Conservation (phyloP, 1,140 invertebrate species). For the Atta cephalotes region DNA sequence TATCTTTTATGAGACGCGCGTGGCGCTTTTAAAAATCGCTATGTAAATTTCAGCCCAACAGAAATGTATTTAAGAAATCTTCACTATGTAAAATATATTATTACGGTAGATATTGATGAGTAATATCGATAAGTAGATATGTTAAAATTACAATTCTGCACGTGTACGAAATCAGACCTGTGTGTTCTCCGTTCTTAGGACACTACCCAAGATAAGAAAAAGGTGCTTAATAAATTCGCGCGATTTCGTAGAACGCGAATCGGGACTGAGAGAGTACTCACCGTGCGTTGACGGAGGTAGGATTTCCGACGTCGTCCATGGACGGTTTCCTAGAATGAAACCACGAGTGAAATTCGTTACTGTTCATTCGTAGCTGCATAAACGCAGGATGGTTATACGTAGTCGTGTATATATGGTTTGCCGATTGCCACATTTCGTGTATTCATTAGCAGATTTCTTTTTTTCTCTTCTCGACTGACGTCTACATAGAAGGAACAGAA, state of each 20-base stretch:
- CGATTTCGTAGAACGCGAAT: slow-evolving; percentile 40
- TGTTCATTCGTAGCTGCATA: slow-evolving; percentile 83
- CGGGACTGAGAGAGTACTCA: slow-evolving; percentile 86
- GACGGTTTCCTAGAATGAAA: slow-evolving; percentile 91
- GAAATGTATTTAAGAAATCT: neutral
- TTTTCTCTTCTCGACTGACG: neutral
- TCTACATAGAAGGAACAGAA: neutral
- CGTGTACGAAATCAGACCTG: neutral
- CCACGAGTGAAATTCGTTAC: slow-evolving; percentile 86
- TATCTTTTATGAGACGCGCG: neutral
- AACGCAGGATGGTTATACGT: slow-evolving; percentile 82
- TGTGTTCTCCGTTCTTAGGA: neutral
- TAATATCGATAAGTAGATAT: neutral
- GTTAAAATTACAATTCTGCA: neutral
- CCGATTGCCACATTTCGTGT: slow-evolving; percentile 83
- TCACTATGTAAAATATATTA: neutral
- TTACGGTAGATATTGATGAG: neutral
- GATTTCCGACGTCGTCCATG: slow-evolving; percentile 90
- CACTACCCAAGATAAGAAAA: neutral
- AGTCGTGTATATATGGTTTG: slow-evolving; percentile 74
- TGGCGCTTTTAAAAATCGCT: neutral
- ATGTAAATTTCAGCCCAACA: neutral
- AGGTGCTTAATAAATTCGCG: neutral
- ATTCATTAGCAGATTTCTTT: slow-evolving; percentile 66
- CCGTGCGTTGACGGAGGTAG: slow-evolving; percentile 91